A percentile compares a stretch with the other conserved stretches of the same genome.
Evolutionary conservation across 2,113 vertebrate genomes (phyloP).

Genomic region (Gobio gobio): DNA sequence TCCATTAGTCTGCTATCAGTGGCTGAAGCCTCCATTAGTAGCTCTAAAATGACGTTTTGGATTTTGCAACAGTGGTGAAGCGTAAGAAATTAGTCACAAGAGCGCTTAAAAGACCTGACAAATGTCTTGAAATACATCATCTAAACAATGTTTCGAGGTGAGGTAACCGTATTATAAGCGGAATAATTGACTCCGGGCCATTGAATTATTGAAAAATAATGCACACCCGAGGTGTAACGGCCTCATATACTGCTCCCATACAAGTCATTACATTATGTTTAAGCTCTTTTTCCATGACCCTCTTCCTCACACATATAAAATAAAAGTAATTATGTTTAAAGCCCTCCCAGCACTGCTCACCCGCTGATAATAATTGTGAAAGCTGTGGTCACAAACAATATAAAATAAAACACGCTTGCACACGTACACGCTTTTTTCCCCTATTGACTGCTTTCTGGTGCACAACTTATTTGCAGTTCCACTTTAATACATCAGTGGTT

Average conservation of each 20-base stretch:
- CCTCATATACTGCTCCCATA: background rate
- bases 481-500: conserved; percentile 23
- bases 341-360: conserved; percentile 26
- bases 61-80: no score
- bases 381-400: conserved; percentile 56
- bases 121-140: no score
- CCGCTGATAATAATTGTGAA: background rate
- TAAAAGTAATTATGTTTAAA: conserved; percentile 23
- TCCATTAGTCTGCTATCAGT: no score
- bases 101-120: no score
- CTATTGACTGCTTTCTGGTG: conserved; percentile 29
- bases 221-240: no score
- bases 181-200: no score
- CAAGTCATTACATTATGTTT: background rate
- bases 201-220: no score
- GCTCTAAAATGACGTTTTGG: no score
- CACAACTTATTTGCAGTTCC: conserved; percentile 30
- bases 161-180: no score
- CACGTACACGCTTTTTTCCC: background rate
- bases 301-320: conserved; percentile 14
- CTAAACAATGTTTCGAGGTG: no score
- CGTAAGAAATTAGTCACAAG: no score
- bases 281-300: background rate
- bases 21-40: no score
- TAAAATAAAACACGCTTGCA: background rate